phyloP scores from a whole-genome alignment of 2,888 invertebrate genomes.

The Heliconius charithonia region DNA sequence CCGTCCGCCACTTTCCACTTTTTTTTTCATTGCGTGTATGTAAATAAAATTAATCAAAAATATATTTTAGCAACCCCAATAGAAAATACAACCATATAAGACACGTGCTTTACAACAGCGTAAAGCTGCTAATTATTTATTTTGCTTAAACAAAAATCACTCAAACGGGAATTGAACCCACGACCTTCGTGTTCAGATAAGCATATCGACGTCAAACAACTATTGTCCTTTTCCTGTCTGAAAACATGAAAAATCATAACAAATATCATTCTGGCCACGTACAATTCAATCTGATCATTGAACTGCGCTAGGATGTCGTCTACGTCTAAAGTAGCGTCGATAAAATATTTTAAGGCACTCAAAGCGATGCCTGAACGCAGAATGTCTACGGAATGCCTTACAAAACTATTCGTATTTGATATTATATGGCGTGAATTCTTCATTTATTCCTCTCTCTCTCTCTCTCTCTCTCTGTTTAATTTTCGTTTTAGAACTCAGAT shows the following conservation, averaged over 20 bases:
- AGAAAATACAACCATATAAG: no score
- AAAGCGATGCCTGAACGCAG: conserved; percentile 44
- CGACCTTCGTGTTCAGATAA: no score
- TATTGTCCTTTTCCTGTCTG: no score
- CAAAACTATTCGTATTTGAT: conserved; percentile 40
- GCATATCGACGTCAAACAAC: no score
- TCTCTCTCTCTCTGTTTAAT: neutral
- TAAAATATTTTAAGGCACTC: conserved; percentile 47
- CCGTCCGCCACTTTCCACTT: neutral
- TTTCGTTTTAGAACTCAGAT: neutral
- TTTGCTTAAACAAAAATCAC: no score
- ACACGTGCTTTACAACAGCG: no score
- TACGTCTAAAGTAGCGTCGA: conserved; percentile 36
- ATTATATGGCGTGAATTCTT: conserved; percentile 36
- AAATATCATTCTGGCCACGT: conserved; percentile 36
- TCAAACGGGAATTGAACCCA: no score
- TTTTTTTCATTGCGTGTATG: neutral
- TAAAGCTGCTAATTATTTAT: no score
- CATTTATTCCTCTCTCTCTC: conserved; percentile 4
- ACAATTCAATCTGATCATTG: conserved; percentile 44
- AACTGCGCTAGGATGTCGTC: conserved; percentile 38
- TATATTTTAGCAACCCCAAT: no score
- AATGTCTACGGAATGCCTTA: conserved; percentile 42
- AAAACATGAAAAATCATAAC: conserved; percentile 6
- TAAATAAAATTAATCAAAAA: no score